Evolutionary conservation across 1,140 invertebrate genomes (phyloP), one percentile per base, ranked within the genome.

Genomic region (Eumaeus atala): DNA sequence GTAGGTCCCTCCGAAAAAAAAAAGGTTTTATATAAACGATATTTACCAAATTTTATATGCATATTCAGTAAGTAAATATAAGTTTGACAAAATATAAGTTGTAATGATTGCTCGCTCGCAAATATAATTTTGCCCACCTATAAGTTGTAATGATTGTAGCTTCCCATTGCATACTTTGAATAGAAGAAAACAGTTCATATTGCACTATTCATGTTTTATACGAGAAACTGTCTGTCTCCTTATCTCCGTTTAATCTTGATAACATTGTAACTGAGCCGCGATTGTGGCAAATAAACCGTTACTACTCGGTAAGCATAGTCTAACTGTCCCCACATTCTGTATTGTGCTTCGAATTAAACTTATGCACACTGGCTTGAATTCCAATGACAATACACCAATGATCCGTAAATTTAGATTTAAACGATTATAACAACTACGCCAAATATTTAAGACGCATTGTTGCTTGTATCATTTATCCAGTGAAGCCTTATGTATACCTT

Each of bases 291-390:
- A 55, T 36, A 44, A 38, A 72, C 69, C 64, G 71, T 67, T 68
- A 67, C 40, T 66, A 55, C 52, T 59, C 55, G 51, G 66, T 64
- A 68, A 56, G 54, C 49, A 66, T 61, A 56, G 54, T 54, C 35
- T 74, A 68, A 74, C 66, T 70, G 70, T 70, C 62, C 18, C 33
- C 64, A 51, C 68, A 63, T 64, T 70, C 61, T 64, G 59, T 54
- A 52, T 48, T 64, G 68, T 68, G 58, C 51, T 57, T 62, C 56
- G 59, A 65, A 60, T 61, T 61, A 48, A 63, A 44, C 42, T 51
- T 50, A 48, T 33, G 34, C 17, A 44, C 40, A 18, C 40, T 28
- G n/a, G 38, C 16, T 14, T 59, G 57, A 48, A 66, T 66, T 51
- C 47, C 62, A 55, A 59, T 52, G 18, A 51, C 40, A 56, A 61